Evolutionary conservation across 1,140 invertebrate genomes (phyloP), one percentile per base, ranked within the genome.

Genomic region (Coelopa frigida): DNA sequence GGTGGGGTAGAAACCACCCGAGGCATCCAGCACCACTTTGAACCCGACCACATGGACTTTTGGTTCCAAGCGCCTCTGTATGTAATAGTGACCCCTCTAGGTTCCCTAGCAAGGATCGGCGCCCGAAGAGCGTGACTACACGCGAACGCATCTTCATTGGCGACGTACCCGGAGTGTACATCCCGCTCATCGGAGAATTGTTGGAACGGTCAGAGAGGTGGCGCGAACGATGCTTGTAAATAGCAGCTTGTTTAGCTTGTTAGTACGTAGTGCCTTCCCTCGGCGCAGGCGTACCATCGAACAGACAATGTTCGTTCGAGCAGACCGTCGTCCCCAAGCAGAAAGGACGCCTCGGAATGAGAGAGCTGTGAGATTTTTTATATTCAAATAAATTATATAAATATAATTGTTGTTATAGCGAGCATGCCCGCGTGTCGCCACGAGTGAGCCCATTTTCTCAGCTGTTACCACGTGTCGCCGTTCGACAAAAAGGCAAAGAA

Each of bases 11-110:
- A 96, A 97, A 3, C 84, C 81, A 5, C 93, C 92, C 48, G 88
- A 93, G 1, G 93, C 92, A 5, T 92, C 93, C 27, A 98, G 76
- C 64, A 96, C 89, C 1, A 91, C 87, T 3, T 83, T 86, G 67
- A 96, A 98, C 20, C 94, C 94, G 54, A 90, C 82, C 8, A 97
- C 91, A 7, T 89, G 91, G 7, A 83, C 83, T 18, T 89, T 86
- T 1, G 94, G 93, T 60, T 91, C 84, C 40, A 98, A 73, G 33
- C 93, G 80, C 12, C 91, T 89, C 61, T 95, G 93, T n/a, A n/a
- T n/a, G n/a, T 33, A 98, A 74, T 7, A 94, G 83, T 3, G 89
- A 94, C 68, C 97, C 94, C 75, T 95, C 92, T 72, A 96, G 93
- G 61, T 72, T 61, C 49, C 75, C 66, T 7, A 70, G 38, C 39